These are phyloP conservation scores for Heliangelus exortis DNA, from an alignment of 2,797 vertebrate species.

Conservation along the genomic window DNA sequence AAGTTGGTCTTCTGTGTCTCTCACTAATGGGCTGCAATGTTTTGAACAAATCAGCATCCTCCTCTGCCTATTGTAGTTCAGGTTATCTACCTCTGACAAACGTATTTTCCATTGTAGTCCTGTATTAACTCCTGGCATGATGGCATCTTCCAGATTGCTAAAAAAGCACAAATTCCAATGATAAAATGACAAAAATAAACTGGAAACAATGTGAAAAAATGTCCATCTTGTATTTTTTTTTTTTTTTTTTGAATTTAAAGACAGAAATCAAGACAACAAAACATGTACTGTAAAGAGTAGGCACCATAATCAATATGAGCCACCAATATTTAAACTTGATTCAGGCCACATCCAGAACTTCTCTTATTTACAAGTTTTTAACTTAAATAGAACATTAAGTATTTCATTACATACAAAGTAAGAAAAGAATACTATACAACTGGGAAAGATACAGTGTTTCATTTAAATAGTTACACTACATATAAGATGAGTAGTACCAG, in stretches of 20 bases:
- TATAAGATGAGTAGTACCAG: conserved; percentile 43
- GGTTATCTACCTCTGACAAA: neutral
- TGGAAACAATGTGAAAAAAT: conserved; percentile 74
- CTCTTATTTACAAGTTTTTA: conserved; percentile 93
- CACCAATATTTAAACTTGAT: conserved; percentile 82
- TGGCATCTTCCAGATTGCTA: neutral
- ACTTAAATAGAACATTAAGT: conserved; percentile 92
- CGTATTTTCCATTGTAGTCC: neutral
- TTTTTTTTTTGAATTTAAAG: conserved; percentile 69
- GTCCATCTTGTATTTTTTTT: conserved; percentile 77
- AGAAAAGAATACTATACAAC: conserved; percentile 85
- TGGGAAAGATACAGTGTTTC: conserved; percentile 65
- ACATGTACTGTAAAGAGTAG: conserved; percentile 72
- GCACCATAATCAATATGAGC: conserved; percentile 82
- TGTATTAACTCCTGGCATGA: neutral
- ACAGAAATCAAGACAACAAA: conserved; percentile 82
- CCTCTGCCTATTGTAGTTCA: neutral
- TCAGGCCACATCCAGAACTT: conserved; percentile 87
- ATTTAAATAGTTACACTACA: conserved; percentile 69
- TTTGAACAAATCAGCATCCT: neutral
- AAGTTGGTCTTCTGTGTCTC: neutral
- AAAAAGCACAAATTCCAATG: neutral
- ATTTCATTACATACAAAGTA: conserved; percentile 86
- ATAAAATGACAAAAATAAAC: conserved; percentile 45
- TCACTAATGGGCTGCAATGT: neutral